phyloP scores from a whole-genome alignment of 2,888 invertebrate genomes.

The Enchytraeus crypticus region DNA sequence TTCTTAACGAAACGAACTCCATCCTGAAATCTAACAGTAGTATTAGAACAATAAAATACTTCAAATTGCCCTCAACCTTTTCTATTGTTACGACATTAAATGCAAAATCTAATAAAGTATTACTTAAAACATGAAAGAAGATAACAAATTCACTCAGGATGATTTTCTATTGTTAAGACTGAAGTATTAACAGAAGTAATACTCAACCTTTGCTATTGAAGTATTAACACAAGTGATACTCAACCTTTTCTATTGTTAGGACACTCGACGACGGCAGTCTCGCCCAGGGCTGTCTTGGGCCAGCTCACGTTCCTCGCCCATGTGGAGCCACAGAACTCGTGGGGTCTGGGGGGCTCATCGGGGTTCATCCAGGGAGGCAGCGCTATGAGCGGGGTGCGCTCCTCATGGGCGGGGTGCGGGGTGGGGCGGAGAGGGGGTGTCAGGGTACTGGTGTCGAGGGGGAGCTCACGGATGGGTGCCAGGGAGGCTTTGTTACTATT shows the following conservation, averaged over 20 bases:
- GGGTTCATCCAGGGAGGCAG: neutral
- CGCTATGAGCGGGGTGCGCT: neutral
- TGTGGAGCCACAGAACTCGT: neutral
- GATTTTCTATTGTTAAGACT: no score
- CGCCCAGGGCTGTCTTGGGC: slow-evolving; percentile 62
- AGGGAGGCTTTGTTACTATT: neutral
- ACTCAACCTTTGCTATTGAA: no score
- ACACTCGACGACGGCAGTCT: slow-evolving; percentile 71
- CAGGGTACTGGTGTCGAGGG: neutral
- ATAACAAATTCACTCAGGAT: no score
- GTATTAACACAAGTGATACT: no score
- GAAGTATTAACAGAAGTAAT: no score
- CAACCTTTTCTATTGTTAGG: slow-evolving; percentile 70
- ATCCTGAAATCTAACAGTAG: no score
- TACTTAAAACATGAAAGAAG: no score
- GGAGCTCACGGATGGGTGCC: neutral
- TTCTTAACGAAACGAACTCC: no score
- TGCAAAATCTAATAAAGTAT: no score
- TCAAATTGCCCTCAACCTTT: no score
- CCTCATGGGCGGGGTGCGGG: neutral
- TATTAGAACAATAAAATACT: no score
- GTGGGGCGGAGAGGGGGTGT: neutral
- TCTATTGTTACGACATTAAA: no score
- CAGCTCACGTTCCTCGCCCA: slow-evolving; percentile 27
- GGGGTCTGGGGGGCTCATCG: neutral